These are phyloP conservation scores for Chrysolina haemoptera DNA, from an alignment of 2,888 invertebrate species.

Conservation along the genomic window DNA sequence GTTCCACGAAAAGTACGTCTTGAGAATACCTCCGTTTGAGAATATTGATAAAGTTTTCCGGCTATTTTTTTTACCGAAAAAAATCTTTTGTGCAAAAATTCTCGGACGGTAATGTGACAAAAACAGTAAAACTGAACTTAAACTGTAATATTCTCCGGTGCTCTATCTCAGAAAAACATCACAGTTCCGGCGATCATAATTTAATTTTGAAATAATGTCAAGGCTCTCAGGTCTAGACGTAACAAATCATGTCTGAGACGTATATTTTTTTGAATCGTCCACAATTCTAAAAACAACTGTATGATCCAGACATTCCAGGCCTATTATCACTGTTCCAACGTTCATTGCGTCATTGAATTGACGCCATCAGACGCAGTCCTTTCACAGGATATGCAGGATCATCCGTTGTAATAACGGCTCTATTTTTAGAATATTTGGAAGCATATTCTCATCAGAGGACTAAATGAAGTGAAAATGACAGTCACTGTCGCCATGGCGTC, in stretches of 20 bases:
- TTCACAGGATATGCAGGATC: neutral
- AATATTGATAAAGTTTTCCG: too few species aligned
- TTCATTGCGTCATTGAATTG: neutral
- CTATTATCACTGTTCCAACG: constrained; percentile 3
- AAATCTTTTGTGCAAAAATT: too few species aligned
- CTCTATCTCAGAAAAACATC: neutral
- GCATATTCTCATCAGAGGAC: constrained; percentile 1
- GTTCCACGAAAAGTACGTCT: too few species aligned
- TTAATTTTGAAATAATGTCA: constrained; percentile 19
- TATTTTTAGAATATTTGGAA: constrained; percentile 1
- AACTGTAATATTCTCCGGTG: too few species aligned
- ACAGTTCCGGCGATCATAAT: constrained; percentile 5
- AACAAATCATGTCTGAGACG: constrained; percentile 15
- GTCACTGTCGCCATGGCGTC: neutral
- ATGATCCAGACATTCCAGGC: constrained; percentile 12
- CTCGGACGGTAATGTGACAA: too few species aligned
- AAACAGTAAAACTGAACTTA: too few species aligned
- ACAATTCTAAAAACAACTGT: constrained; percentile 19
- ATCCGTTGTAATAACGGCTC: constrained; percentile 2
- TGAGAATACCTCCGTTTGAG: too few species aligned
- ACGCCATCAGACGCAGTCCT: constrained; percentile 8
- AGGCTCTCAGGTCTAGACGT: constrained; percentile 18
- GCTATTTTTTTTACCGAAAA: too few species aligned
- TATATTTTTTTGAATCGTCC: constrained; percentile 4
- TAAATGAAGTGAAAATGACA: neutral